Evolutionary conservation across 2,888 invertebrate species (phyloP).

Genomic region (Calliopum simillimum): DNA sequence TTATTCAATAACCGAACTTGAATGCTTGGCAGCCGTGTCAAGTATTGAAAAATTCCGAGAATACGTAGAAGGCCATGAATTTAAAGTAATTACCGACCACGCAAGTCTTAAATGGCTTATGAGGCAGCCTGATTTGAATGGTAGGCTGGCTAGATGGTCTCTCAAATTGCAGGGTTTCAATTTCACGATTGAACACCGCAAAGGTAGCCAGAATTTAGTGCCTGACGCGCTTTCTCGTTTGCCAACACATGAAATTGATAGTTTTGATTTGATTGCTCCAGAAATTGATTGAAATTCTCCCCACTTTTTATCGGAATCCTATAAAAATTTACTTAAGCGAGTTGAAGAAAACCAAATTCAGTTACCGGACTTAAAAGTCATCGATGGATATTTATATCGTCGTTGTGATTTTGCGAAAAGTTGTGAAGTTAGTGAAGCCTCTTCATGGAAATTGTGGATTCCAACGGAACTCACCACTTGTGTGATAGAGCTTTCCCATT

Average conservation of each 20-base stretch:
- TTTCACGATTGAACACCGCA: conserved; percentile 28
- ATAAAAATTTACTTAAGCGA: neutral
- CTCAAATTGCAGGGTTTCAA: conserved; percentile 27
- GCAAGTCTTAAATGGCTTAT: conserved; percentile 20
- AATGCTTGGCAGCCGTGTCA: too few species aligned
- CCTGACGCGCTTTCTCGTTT: conserved; percentile 20
- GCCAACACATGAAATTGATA: neutral
- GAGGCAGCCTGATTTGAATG: conserved; percentile 16
- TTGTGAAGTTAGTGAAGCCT: neutral
- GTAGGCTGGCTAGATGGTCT: conserved; percentile 16
- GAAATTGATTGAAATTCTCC: conserved; percentile 14
- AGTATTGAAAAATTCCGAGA: too few species aligned
- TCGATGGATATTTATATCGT: conserved; percentile 15
- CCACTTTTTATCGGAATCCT: neutral
- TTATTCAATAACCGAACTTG: conserved; percentile 31
- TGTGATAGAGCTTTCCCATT: conserved; percentile 32
- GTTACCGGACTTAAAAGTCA: conserved; percentile 20
- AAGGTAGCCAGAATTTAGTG: conserved; percentile 25
- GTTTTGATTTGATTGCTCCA: conserved; percentile 8
- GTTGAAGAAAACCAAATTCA: neutral
- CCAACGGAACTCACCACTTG: neutral
- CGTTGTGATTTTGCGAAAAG: conserved; percentile 20
- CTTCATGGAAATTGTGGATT: conserved; percentile 29
- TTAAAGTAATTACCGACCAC: too few species aligned
- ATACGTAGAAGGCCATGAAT: too few species aligned